Percentiles rank a stretch among this genome's conserved stretches.
Conservation (phyloP, 2,113 vertebrate genomes). For the Gymnocephalus cernua region DNA sequence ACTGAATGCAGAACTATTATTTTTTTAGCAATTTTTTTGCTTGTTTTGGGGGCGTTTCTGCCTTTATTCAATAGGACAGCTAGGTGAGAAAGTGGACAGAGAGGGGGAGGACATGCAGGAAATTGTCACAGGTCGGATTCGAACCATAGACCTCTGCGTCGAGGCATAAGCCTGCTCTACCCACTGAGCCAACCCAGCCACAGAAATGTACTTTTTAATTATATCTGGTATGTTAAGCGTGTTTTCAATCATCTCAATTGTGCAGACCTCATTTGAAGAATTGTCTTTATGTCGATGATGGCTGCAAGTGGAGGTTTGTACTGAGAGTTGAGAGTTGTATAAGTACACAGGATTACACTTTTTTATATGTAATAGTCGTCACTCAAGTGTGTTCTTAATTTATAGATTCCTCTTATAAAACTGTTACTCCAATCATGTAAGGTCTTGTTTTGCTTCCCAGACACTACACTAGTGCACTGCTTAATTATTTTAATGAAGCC, state of each 20-base stretch:
- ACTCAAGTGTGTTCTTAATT: neutral
- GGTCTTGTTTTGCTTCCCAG: conserved; percentile 23
- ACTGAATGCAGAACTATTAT: conserved; percentile 6
- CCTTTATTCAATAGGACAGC: too few relatives aligned
- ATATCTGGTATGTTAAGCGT: neutral
- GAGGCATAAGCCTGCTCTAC: too few relatives aligned
- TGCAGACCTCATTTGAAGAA: neutral
- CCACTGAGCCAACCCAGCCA: too few relatives aligned
- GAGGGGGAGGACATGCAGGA: too few relatives aligned
- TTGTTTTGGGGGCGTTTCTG: too few relatives aligned
- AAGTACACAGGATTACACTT: too few relatives aligned
- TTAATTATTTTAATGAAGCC: conserved; percentile 17
- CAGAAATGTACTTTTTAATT: conserved; percentile 5
- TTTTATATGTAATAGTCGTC: neutral
- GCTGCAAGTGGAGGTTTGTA: neutral
- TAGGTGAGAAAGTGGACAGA: too few relatives aligned
- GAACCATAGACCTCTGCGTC: too few relatives aligned
- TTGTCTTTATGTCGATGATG: neutral
- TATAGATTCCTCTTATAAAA: neutral
- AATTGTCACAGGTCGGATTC: too few relatives aligned
- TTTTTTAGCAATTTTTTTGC: too few relatives aligned
- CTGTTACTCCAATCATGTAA: neutral
- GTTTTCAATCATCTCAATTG: conserved; percentile 8
- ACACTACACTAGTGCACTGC: conserved; percentile 3
- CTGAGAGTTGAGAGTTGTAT: neutral